These are phyloP conservation scores for Lithophane leautieri DNA, from an alignment of 2,888 invertebrate genomes.

Conservation along the genomic window DNA sequence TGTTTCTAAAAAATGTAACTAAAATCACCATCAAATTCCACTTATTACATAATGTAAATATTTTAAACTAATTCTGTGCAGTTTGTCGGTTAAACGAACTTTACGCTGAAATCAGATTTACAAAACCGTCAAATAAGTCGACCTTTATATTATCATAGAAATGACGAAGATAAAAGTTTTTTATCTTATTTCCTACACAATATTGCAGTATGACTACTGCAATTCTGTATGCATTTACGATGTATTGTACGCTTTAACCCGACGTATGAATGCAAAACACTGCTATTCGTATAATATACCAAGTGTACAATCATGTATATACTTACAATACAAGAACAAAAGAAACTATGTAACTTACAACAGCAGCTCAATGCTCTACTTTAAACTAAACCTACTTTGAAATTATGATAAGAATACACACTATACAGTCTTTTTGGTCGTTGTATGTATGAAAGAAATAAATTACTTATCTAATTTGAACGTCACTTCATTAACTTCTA, in stretches of 20 bases:
- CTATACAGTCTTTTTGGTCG: not conserved
- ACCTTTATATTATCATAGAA: not conserved
- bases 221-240: not conserved
- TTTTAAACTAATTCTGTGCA: not conserved
- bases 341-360: not conserved
- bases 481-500: not conserved
- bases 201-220: not conserved
- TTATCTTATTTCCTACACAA: not conserved
- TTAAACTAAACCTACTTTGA: constrained; percentile 10
- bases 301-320: constrained; percentile 3
- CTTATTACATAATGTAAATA: not conserved
- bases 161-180: not conserved
- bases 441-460: not conserved
- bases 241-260: not conserved
- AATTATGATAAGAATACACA: not conserved
- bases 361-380: constrained; percentile 10
- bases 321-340: not conserved
- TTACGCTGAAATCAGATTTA: not conserved
- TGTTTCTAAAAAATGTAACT: not conserved
- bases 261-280: not conserved
- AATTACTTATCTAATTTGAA: not conserved
- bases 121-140: not conserved
- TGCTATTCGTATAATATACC: not conserved
- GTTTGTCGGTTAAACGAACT: not conserved
- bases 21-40: not conserved